Evolutionary conservation across 2,113 vertebrate genomes (phyloP), one percentile per base, ranked within the genome.

Genomic region (Hydropotes inermis): DNA sequence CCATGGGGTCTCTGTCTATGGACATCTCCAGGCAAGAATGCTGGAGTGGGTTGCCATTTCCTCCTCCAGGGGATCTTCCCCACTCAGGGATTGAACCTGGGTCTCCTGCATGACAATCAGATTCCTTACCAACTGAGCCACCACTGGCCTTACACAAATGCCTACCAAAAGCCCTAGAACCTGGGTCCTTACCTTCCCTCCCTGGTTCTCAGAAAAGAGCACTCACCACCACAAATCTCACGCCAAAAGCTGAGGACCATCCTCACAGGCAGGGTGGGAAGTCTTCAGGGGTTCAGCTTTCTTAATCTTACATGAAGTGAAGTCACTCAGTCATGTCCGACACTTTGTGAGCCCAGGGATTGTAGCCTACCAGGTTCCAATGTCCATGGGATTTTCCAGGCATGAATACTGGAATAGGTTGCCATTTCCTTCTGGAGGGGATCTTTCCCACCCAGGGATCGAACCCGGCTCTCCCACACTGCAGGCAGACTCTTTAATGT

Each of bases 161-260:
- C n/a, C 39, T 43, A 47, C 7, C 57, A n/a, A 45, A 90, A 95
- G 57, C 15, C 43, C 19, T 2, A 74, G 28, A 13, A 55, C 8
- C 1, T 27, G 30, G 78, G 45, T 17, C 39, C 25, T 15, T 4
- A 0, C 1, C 45, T 15, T n/a, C 33, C 17, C 23, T 43, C 70
- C 19, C 21, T 25, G 5, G 12, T 70, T n/a, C 19, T 89, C 28
- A 0, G 12, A 23, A 9, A 45, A 16, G 16, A 16, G 11, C 4
- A 5, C 7, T 76, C n/a, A 28, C 3, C 43, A 28, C 21, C 12
- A 12, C 19, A 17, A 43, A 25, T 86, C 30, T 36, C 28, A 11
- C 0, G 3, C 21, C 45, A 5, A 25, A 50, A 1, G 1, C 6
- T 45, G 7, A 83, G 30, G 70, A 0, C 2, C 5, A 15, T 30